These are phyloP conservation scores for Agrotis puta DNA, from an alignment of 2,888 invertebrate genomes.

Conservation along the genomic window DNA sequence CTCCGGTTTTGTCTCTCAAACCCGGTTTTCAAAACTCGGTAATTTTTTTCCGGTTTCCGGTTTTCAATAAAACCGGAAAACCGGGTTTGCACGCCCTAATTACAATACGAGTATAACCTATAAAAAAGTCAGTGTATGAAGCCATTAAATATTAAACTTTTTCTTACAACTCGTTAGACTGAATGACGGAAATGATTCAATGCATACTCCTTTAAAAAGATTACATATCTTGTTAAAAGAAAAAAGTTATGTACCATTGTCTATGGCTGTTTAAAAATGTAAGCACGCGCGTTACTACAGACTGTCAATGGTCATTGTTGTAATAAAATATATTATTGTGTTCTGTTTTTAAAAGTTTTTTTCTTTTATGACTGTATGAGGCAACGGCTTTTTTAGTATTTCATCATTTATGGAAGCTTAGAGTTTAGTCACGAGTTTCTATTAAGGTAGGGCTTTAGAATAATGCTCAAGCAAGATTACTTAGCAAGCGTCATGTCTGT, in stretches of 20 bases:
- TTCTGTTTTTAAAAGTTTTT: slow-evolving; percentile 5
- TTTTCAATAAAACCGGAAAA: too few relatives aligned
- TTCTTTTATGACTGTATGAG: slow-evolving; percentile 2
- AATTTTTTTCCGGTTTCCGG: too few relatives aligned
- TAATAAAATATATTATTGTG: slow-evolving; percentile 22
- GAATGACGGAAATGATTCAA: slow-evolving; percentile 52
- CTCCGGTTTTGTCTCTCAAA: too few relatives aligned
- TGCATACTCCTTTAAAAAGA: slow-evolving; percentile 14
- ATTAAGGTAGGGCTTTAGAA: too few relatives aligned
- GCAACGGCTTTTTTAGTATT: background rate
- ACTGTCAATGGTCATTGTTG: slow-evolving; percentile 52
- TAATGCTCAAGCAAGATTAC: too few relatives aligned
- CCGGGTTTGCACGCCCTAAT: too few relatives aligned
- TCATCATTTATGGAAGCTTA: background rate
- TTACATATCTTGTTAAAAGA: slow-evolving; percentile 47
- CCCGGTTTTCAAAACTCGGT: too few relatives aligned
- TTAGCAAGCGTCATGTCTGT: too few relatives aligned
- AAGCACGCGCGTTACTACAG: slow-evolving; percentile 20
- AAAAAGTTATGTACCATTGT: slow-evolving; percentile 50
- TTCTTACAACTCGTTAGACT: slow-evolving; percentile 28
- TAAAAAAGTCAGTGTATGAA: background rate
- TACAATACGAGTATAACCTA: too few relatives aligned
- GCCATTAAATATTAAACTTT: slow-evolving; percentile 22
- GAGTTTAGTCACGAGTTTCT: background rate
- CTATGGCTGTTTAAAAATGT: slow-evolving; percentile 44